Percentiles rank a stretch among this genome's conserved stretches.
Conservation (phyloP, 2,113 vertebrate species). For the Stictonetta naevosa region DNA sequence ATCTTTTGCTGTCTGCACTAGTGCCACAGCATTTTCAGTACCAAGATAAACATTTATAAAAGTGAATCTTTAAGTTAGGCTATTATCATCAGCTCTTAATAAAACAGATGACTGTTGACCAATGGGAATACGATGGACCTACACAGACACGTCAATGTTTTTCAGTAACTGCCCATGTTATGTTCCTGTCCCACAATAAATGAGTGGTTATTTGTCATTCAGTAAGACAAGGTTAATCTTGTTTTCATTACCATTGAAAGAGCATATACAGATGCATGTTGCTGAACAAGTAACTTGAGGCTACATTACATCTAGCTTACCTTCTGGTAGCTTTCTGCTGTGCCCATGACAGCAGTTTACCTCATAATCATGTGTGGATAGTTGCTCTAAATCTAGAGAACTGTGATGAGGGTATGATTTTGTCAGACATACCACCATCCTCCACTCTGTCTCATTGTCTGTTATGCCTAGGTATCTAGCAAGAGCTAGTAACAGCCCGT, state of each 20-base stretch:
- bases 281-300: neutral
- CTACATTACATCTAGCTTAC: neutral
- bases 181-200: neutral
- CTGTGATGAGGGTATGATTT: neutral
- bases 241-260: neutral
- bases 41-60: neutral
- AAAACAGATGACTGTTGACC: neutral
- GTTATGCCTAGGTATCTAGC: neutral
- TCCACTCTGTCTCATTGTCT: neutral
- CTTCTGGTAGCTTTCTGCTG: neutral
- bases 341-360: neutral
- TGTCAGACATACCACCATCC: neutral
- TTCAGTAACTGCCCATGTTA: neutral
- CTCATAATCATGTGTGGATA: neutral
- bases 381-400: neutral
- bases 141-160: neutral
- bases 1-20: neutral
- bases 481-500: neutral
- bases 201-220: neutral
- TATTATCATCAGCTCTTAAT: neutral
- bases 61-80: neutral
- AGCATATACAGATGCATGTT: fast-evolving
- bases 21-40: neutral
- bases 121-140: neutral
- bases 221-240: neutral